phyloP scores from a whole-genome alignment of 2,888 invertebrate genomes.

The Acanthosepion lycidas region DNA sequence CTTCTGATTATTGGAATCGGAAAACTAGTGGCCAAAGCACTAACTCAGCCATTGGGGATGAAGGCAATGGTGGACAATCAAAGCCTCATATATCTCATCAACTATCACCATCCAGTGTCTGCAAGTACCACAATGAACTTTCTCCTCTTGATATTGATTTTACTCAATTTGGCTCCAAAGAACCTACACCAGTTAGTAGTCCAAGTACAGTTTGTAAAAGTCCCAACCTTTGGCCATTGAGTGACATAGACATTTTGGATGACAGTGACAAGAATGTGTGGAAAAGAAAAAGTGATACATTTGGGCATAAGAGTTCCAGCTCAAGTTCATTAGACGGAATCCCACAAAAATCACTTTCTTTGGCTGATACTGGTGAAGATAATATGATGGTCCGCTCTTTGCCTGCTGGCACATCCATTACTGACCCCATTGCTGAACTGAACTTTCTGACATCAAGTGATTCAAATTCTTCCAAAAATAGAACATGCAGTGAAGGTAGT shows the following conservation, averaged over 20 bases:
- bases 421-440: background rate
- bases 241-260: background rate
- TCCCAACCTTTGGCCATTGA: background rate
- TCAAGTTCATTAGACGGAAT: background rate
- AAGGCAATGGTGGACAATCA: slow-evolving; percentile 48
- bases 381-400: slow-evolving; percentile 39
- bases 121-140: background rate
- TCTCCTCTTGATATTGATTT: slow-evolving; percentile 34
- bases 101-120: background rate
- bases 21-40: background rate
- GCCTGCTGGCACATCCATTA: background rate
- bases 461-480: background rate
- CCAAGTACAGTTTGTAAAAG: slow-evolving; percentile 39
- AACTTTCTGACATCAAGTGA: background rate
- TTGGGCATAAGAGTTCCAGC: background rate
- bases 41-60: slow-evolving; percentile 48
- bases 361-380: background rate
- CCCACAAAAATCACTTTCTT: background rate
- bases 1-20: slow-evolving; percentile 35
- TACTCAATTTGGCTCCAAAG: background rate
- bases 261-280: background rate
- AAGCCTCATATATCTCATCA: slow-evolving; percentile 42
- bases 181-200: slow-evolving; percentile 38
- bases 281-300: background rate
- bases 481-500: slow-evolving; percentile 35